Percentiles rank a stretch among this genome's conserved stretches.
Conservation (phyloP, 2,113 vertebrate species). For the Malurus alboscapulatus region DNA sequence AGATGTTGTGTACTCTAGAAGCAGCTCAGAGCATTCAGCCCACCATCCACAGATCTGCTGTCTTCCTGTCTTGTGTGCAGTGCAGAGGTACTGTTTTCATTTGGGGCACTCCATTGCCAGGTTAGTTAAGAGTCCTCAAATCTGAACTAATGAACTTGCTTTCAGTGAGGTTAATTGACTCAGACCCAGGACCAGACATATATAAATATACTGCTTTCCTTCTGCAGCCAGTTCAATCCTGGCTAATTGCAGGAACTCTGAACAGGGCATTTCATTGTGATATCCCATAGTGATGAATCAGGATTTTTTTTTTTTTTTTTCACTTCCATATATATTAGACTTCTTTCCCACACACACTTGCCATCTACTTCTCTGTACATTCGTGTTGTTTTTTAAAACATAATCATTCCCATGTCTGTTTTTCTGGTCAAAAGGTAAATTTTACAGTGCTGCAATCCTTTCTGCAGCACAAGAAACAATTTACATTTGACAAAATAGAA, state of each 20-base stretch:
- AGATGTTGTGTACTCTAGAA: neutral
- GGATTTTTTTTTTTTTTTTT: neutral
- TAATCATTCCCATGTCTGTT: neutral
- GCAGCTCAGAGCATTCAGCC: neutral
- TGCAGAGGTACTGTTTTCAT: neutral
- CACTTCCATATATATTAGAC: neutral
- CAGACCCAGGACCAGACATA: neutral
- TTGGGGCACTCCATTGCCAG: neutral
- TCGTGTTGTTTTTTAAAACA: neutral
- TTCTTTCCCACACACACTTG: neutral
- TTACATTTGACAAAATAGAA: neutral
- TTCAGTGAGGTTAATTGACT: neutral
- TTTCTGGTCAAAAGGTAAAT: neutral
- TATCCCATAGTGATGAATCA: rapidly evolving
- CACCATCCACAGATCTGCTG: neutral
- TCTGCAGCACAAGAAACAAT: neutral
- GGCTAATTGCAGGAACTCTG: neutral
- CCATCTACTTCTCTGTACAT: neutral
- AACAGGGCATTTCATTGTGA: neutral
- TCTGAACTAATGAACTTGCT: neutral
- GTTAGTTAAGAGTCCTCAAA: neutral
- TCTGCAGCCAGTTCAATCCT: neutral
- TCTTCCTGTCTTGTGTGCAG: rapidly evolving
- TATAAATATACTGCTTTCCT: neutral
- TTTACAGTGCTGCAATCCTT: neutral